Evolutionary conservation across 2,888 invertebrate species (phyloP), one percentile per base, ranked within the genome.

Genomic region (Troides oblongomaculatus): DNA sequence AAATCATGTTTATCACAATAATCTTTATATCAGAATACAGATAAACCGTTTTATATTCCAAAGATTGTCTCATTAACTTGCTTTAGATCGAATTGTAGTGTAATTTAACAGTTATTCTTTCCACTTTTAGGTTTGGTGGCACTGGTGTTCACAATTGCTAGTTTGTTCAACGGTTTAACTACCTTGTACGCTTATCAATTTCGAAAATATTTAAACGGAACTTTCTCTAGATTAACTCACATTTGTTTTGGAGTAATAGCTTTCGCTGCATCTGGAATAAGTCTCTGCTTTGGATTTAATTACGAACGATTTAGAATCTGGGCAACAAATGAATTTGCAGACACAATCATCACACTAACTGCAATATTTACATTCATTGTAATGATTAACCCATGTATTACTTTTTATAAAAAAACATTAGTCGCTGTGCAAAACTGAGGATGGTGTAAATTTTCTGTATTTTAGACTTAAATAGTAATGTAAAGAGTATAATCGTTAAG

Each of bases 271-370:
- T 75, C 85, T 4, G 73, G 76, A 3, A 75, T 86, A 62, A 6
- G 72, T 8, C 84, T 89, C 23, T 83, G 82, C 74, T 86, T 81
- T 50, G 89, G 87, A 0, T 79, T 86, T n/a, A 81, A 84, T 3
- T 88, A 87, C 50, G 4, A 0, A 5, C 36, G 60, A 2, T 86
- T 88, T 67, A 82, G 74, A 63, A 59, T 0, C 6, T 85, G 82
- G 83, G 72, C 80, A 5, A 76, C 78, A 5, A 69, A 75, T 8
- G 73, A 71, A 0, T 66, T 82, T 4, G 75, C 82, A 2, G 74
- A 79, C 53, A 76, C 81, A 0, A 59, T 82, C 18, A 85, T 88
- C 23, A 72, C 76, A 0, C 80, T 86, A n/a, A 81, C 79, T 1
- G 81, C 78, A 8, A 68, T 75, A 1, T 75, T 81, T 12, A 77